Conservation (phyloP, 2,888 invertebrate genomes). For the Yponomeuta cagnagella region DNA sequence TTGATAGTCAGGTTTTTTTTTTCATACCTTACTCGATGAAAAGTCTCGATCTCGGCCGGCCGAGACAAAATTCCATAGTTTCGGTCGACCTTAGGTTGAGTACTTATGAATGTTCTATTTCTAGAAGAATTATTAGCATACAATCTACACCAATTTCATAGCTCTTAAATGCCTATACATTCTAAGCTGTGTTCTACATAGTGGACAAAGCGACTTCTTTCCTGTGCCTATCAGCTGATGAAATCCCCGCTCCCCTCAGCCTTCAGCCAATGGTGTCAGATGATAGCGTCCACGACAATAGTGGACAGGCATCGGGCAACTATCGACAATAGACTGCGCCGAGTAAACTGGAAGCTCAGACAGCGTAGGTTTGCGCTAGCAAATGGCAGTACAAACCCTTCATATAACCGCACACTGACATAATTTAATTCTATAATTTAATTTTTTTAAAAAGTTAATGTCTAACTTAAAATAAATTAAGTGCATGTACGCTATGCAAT, state of each 20-base stretch:
- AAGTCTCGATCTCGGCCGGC: too few species aligned
- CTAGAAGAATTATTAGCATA: too few species aligned
- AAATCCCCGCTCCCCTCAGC: not conserved
- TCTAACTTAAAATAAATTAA: too few species aligned
- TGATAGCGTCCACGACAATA: constrained; percentile 18
- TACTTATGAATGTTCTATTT: too few species aligned
- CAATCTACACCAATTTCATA: too few species aligned
- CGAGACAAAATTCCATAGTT: too few species aligned
- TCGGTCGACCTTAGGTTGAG: too few species aligned
- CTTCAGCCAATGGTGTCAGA: constrained; percentile 2
- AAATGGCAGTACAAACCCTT: not conserved
- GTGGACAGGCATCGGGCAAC: constrained; percentile 20
- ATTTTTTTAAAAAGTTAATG: too few species aligned
- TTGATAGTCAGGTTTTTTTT: too few species aligned
- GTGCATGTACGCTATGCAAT: too few species aligned
- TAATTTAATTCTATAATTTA: too few species aligned
- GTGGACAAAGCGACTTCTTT: not conserved
- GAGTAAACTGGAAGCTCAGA: not conserved
- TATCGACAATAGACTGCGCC: constrained; percentile 23
- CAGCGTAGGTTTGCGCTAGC: not conserved
- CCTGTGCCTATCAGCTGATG: not conserved
- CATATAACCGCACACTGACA: not conserved
- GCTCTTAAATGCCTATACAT: not conserved
- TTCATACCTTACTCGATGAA: too few species aligned
- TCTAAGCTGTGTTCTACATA: not conserved